These are phyloP conservation scores for Picus viridis DNA, from an alignment of 2,797 vertebrate genomes.

Conservation along the genomic window DNA sequence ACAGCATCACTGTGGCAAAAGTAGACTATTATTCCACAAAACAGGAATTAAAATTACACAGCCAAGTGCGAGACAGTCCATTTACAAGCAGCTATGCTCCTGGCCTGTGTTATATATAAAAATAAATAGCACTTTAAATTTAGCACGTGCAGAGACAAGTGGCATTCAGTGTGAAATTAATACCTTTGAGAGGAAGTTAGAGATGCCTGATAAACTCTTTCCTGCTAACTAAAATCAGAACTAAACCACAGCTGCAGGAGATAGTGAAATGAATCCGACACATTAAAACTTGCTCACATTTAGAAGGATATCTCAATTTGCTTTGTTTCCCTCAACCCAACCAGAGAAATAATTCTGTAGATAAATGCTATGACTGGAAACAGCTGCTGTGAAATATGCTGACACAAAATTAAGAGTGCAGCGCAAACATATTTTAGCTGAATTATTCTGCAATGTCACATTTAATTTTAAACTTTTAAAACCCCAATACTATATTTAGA, in stretches of 20 bases:
- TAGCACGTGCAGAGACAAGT: constrained; percentile 36
- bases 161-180: constrained; percentile 56
- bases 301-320: neutral
- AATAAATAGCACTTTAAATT: constrained; percentile 37
- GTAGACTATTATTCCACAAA: neutral
- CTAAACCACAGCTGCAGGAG: constrained; percentile 47
- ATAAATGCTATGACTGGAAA: constrained; percentile 9
- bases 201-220: constrained; percentile 16
- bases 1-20: accelerated
- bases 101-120: neutral
- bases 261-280: neutral
- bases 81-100: neutral
- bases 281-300: neutral
- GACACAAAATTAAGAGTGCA: neutral
- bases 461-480: neutral
- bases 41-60: neutral
- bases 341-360: neutral
- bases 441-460: neutral
- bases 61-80: neutral
- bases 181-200: constrained; percentile 21
- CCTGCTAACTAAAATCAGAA: constrained; percentile 37
- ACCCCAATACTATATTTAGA: neutral
- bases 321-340: neutral
- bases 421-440: neutral
- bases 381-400: neutral